Base-by-base conservation (phyloP, 2,113 vertebrate species). In the Microcebus jonahi region DNA sequence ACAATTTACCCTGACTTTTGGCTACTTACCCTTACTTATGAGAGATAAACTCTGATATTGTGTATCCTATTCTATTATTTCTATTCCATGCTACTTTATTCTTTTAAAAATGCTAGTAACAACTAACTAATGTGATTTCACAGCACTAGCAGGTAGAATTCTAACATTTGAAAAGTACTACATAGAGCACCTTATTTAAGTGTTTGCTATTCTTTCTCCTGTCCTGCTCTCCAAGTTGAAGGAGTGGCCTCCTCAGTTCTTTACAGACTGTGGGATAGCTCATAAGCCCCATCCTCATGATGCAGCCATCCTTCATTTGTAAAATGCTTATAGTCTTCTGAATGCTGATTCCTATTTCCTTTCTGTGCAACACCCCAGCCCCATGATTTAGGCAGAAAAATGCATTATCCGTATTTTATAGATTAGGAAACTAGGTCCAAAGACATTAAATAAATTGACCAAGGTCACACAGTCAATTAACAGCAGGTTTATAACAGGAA, bases 371-470 rank as follows among this genome's bases (percentile, higher is more conserved):
- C 13, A 73, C 4, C 8, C 42, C 10, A 93, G 1, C 2, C 36
- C 45, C 11, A 25, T 59, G 50, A 82, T 8, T 42, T 12, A 75
- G 63, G 61, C 79, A 86, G 39, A 68, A 21, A 77, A 86, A 63
- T 75, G n/a, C 5, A 59, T 80, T 73, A 70, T 6, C 20, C 20
- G 59, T 36, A 71, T n/a, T 68, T 61, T 61, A 61, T 39, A 82
- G 71, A 63, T 68, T 77, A 75, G n/a, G 5, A 77, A 88, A 95
- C 23, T 34, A 70, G 29, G 50, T 80, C 75, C 29, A 73, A 45
- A 85, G 63, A 79, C 45, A 77, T 67, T 79, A 85, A 85, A 79
- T 53, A 90, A 84, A 48, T 90, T 88, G 17, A n/a, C n/a, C 76
- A 80, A 73, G 13, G 18, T 70, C 59, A 77, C 39, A 39, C 3